A percentile compares a stretch with the other conserved stretches of the same genome.
Evolutionary conservation across 2,113 vertebrate genomes (phyloP).

Genomic region (Cervus canadensis): DNA sequence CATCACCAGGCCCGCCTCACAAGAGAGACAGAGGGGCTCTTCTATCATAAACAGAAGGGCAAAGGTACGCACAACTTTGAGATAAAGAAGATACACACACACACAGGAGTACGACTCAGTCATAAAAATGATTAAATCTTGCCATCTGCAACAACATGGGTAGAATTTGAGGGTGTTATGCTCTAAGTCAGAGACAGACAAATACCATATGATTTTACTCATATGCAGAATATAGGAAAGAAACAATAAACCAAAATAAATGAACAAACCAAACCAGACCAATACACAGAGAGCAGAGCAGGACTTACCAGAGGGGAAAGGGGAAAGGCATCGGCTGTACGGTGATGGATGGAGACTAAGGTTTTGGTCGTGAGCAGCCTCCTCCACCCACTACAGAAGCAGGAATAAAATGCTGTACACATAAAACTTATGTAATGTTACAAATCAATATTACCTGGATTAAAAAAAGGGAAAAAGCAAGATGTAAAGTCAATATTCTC

Average conservation of each 20-base stretch:
- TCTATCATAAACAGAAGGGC: background rate
- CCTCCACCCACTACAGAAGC: background rate
- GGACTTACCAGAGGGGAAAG: background rate
- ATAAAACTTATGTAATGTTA: background rate
- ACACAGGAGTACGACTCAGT: rapidly evolving
- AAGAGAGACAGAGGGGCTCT: background rate
- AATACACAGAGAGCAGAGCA: background rate
- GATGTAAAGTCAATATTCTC: background rate
- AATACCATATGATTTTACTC: background rate
- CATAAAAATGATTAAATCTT: background rate
- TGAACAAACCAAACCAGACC: background rate
- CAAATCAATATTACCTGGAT: background rate
- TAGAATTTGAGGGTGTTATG: background rate
- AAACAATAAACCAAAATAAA: background rate
- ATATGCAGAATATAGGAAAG: background rate
- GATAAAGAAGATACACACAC: background rate
- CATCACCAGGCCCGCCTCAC: background rate
- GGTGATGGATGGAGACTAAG: background rate
- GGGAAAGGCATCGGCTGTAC: background rate
- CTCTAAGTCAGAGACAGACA: background rate
- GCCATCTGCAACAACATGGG: background rate
- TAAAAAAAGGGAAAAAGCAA: background rate
- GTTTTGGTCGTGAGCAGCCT: no score
- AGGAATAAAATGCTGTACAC: background rate
- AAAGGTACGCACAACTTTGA: background rate